Percentiles rank a stretch among this genome's conserved stretches.
Evolutionary conservation across 2,113 vertebrate genomes (phyloP).

Genomic region (Panthera uncia): DNA sequence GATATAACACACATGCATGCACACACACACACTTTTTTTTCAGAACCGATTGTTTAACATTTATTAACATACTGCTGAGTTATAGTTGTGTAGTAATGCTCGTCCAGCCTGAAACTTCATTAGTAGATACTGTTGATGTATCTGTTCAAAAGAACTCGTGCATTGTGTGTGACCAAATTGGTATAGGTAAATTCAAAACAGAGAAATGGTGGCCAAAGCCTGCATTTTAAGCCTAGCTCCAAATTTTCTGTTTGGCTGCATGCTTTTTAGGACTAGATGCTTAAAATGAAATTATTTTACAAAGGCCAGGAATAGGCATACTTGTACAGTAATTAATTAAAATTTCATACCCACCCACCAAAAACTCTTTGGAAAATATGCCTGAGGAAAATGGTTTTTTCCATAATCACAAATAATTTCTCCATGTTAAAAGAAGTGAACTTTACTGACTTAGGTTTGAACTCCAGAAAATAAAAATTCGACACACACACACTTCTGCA

Average conservation of each 20-base stretch:
- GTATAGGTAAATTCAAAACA: background rate
- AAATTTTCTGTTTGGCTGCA: background rate
- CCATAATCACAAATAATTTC: background rate
- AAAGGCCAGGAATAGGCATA: background rate
- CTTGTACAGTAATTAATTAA: background rate
- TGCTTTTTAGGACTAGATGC: background rate
- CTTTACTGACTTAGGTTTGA: background rate
- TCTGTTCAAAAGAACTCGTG: background rate
- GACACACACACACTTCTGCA: background rate
- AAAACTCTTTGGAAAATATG: slow-evolving; percentile 8
- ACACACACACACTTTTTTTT: background rate
- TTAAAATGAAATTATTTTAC: background rate
- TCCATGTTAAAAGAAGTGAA: slow-evolving; percentile 21
- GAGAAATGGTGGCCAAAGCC: background rate
- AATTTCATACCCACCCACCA: background rate
- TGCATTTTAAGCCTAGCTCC: background rate
- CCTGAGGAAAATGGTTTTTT: background rate
- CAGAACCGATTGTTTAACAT: background rate
- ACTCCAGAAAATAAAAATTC: background rate
- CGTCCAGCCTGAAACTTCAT: background rate
- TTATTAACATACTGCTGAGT: background rate
- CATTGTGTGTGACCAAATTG: background rate
- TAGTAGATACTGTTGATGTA: background rate
- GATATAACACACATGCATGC: background rate
- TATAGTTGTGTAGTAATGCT: background rate